Evolutionary conservation across 2,113 vertebrate genomes (phyloP).

Genomic region (Corynorhinus townsendii): DNA sequence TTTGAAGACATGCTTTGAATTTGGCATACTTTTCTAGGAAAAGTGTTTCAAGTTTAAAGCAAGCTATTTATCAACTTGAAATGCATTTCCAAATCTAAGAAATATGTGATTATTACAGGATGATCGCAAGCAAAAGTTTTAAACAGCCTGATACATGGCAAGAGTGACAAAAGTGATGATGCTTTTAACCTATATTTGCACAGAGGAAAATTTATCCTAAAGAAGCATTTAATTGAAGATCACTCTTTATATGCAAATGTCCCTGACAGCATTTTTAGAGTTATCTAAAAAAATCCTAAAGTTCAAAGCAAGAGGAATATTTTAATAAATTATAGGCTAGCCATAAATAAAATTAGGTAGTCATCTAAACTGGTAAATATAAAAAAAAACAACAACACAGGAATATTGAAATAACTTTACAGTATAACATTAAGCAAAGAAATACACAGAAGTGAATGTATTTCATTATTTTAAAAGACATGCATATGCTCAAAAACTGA

Average conservation of each 20-base stretch:
- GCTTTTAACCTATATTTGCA: not conserved
- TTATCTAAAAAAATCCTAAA: not conserved
- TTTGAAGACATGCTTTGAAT: constrained; percentile 3
- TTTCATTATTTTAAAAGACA: not conserved
- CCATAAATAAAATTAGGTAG: not conserved
- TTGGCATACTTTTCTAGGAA: not conserved
- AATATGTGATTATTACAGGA: not conserved
- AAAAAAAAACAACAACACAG: not conserved
- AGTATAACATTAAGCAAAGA: not conserved
- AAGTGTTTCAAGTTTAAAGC: constrained; percentile 16
- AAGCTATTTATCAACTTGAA: constrained; percentile 26
- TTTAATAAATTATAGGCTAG: not conserved
- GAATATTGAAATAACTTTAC: constrained; percentile 24
- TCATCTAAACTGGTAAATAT: not conserved
- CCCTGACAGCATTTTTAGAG: not conserved
- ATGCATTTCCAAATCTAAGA: constrained; percentile 19
- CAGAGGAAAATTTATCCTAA: not conserved
- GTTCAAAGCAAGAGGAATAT: not conserved
- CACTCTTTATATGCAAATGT: not conserved
- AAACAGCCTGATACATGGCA: not conserved
- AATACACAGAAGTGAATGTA: not conserved
- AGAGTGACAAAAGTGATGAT: not conserved
- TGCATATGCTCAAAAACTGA: not conserved
- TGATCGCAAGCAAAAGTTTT: not conserved
- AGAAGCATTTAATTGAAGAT: not conserved